These are phyloP conservation scores for Neoascia interrupta DNA, from an alignment of 2,888 invertebrate genomes.

Conservation along the genomic window DNA sequence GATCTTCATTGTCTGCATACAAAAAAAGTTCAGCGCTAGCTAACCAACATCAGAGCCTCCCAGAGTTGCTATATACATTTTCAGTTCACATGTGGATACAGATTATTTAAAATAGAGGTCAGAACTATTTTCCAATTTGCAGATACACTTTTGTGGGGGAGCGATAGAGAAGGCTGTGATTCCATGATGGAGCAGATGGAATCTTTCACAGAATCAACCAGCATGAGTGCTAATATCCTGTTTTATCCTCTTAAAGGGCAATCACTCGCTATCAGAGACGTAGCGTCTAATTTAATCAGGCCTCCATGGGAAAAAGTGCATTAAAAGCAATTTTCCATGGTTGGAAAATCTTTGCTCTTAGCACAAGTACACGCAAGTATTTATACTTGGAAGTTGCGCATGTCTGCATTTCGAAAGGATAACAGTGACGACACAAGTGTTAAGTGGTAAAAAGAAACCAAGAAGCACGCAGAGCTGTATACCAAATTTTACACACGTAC, in stretches of 20 bases:
- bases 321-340: not conserved
- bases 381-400: constrained; percentile 42
- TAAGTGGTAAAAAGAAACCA: constrained; percentile 56
- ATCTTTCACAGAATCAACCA: no score
- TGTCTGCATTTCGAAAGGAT: constrained; percentile 48
- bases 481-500: constrained; percentile 36
- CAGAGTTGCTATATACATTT: not conserved
- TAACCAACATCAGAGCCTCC: not conserved
- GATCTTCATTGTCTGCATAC: constrained; percentile 16
- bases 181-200: no score
- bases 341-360: constrained; percentile 11
- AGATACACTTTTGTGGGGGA: constrained; percentile 24
- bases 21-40: no score
- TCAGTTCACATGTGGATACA: constrained; percentile 38
- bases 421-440: constrained; percentile 56
- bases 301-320: constrained; percentile 19
- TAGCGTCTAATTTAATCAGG: no score
- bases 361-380: constrained; percentile 7
- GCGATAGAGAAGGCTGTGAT: no score
- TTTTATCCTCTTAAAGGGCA: no score
- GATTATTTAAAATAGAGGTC: constrained; percentile 60
- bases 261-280: no score
- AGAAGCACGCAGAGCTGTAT: constrained; percentile 42
- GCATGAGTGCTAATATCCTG: no score
- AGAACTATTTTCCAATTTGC: constrained; percentile 64